Evolutionary conservation across 2,888 invertebrate genomes (phyloP).

Genomic region (Aleiodes alternator): DNA sequence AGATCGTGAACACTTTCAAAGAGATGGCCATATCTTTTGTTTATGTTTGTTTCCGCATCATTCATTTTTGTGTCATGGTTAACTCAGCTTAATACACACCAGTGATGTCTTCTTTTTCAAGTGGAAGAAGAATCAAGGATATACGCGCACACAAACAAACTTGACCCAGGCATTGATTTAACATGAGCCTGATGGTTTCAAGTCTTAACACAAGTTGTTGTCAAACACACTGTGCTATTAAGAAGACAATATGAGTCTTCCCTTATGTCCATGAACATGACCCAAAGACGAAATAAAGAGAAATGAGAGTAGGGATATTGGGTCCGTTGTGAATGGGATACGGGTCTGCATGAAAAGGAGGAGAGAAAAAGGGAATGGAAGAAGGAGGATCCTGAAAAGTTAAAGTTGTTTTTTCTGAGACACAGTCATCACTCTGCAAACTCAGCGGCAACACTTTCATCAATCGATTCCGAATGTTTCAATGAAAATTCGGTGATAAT

Average conservation of each 20-base stretch:
- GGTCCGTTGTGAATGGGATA: neutral
- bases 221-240: too few relatives aligned
- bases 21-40: conserved; percentile 16
- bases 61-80: too few relatives aligned
- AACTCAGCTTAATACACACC: too few relatives aligned
- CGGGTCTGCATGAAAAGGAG: neutral
- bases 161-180: too few relatives aligned
- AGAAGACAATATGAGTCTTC: neutral
- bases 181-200: too few relatives aligned
- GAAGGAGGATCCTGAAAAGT: conserved; percentile 41
- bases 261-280: conserved; percentile 8
- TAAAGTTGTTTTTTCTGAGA: conserved; percentile 39
- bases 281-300: conserved; percentile 15
- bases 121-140: too few relatives aligned
- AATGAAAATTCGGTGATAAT: neutral
- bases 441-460: conserved; percentile 38
- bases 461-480: neutral
- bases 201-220: too few relatives aligned
- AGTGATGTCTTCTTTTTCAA: too few relatives aligned
- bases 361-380: conserved; percentile 42
- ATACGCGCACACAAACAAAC: too few relatives aligned
- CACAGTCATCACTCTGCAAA: conserved; percentile 47
- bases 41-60: too few relatives aligned
- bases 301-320: neutral
- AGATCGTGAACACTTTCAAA: conserved; percentile 18